Evolutionary conservation across 2,797 vertebrate species (phyloP), one percentile per base, ranked within the genome.

Genomic region (Heteromormyrus szaboi): DNA sequence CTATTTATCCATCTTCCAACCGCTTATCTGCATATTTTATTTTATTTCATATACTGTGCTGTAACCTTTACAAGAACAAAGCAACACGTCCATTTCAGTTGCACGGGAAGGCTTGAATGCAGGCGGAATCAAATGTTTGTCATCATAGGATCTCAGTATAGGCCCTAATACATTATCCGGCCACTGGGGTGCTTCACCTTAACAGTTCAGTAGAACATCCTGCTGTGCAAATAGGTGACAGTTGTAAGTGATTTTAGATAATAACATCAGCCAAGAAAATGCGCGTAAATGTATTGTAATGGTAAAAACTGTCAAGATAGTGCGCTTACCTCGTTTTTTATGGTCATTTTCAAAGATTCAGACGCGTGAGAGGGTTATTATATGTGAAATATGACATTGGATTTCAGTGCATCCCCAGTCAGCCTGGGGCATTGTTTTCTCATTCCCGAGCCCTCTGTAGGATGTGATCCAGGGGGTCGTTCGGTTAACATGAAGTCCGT

Each of bases 261-360:
- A 81, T 81, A 81, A 81, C 76, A 81, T n/a, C 76, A 81, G 76
- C 19, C 76, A 44, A 19, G 76, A 19, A 81, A 81, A 46, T 81
- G 76, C 41, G 41, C 76, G 41, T 81, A 81, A 81, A 81, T 44
- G 76, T 46, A 81, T 41, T 46, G 76, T 81, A 46, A 81, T 81
- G 76, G 17, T 81, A n/a, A 81, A 81, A 46, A 41, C 41, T 81
- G 76, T 81, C 76, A 81, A 46, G 76, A 81, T 81, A 81, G 76
- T 81, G 76, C 41, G 19, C 37, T 44, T 46, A 46, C 76, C 17
- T 81, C 19, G 76, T 81, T 72, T 76, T 81, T 46, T 81, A 81
- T 46, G 76, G 37, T 81, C 76, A 44, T 33, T 81, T 81, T 44
- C 37, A 14, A 44, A 46, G 76, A 81, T 81, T 81, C 76, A 81